Conservation (phyloP, 2,888 invertebrate species). For the Pheosia gnoma region DNA sequence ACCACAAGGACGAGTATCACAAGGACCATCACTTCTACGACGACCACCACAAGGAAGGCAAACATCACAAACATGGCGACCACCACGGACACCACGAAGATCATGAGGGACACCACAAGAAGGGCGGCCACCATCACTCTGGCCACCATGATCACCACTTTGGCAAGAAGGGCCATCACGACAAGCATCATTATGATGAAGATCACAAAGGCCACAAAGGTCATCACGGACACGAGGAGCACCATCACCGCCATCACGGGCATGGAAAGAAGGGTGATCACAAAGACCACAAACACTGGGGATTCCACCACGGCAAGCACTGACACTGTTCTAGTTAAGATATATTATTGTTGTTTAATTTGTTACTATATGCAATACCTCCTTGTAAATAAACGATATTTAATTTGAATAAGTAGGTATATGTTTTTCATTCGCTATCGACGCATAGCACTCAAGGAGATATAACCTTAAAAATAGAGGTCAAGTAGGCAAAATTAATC, state of each 20-base stretch:
- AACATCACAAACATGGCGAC: constrained; percentile 91
- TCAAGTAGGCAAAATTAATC: constrained; percentile 36
- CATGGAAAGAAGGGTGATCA: constrained; percentile 92
- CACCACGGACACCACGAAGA: constrained; percentile 91
- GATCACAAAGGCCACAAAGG: constrained; percentile 92
- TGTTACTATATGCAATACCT: constrained; percentile 61
- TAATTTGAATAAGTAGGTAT: constrained; percentile 17
- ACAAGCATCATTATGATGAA: constrained; percentile 92
- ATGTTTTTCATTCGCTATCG: constrained; percentile 12
- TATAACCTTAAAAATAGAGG: constrained; percentile 10
- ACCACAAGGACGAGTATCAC: constrained; percentile 93
- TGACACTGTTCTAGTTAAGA: constrained; percentile 56
- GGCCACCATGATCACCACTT: constrained; percentile 90
- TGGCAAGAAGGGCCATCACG: constrained; percentile 92
- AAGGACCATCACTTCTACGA: constrained; percentile 96
- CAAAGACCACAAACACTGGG: constrained; percentile 90
- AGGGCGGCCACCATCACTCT: constrained; percentile 90
- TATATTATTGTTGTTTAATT: constrained; percentile 52
- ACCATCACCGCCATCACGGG: constrained; percentile 89
- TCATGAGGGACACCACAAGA: constrained; percentile 91
- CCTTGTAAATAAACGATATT: constrained; percentile 70
- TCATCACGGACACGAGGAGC: constrained; percentile 90
- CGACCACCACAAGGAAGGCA: constrained; percentile 92
- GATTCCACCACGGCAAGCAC: constrained; percentile 86
- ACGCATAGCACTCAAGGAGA: constrained; percentile 4